Base-by-base conservation (phyloP, 2,888 invertebrate species). In the Lepetodrilus schrolli region DNA sequence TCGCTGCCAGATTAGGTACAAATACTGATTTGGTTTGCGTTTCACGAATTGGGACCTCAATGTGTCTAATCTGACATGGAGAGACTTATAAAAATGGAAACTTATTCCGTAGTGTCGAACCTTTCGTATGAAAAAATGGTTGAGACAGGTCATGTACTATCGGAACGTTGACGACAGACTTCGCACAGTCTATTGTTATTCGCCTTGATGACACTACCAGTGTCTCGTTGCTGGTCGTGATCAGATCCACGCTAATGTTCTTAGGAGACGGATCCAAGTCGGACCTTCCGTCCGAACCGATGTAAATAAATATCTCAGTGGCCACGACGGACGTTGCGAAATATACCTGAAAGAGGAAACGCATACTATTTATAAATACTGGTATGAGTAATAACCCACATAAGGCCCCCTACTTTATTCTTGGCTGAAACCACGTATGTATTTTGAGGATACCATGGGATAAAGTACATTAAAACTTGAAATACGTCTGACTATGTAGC, bases 71-170 rank as follows among this genome's bases (percentile, higher is more conserved):
- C n/a, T n/a, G n/a, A n/a, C n/a, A n/a, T n/a, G n/a, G n/a, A n/a
- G n/a, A n/a, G n/a, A n/a, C n/a, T n/a, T n/a, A n/a, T n/a, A n/a
- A n/a, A n/a, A n/a, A n/a, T n/a, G n/a, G n/a, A n/a, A n/a, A n/a
- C n/a, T n/a, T n/a, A n/a, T n/a, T n/a, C n/a, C n/a, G n/a, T n/a
- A n/a, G n/a, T n/a, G n/a, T n/a, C n/a, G n/a, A n/a, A 86, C 85
- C 87, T 82, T 80, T 84, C 1, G 86, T 82, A 20, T 82, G 69
- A 48, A 79, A 80, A 74, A 88, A 87, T 4, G 84, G 82, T 65
- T 78, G 78, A 68, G 80, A 83, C 8, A 88, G 81, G 70, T 87
- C 84, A 36, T 88, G 87, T 0, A 71, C 65, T 3, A 87, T 77
- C 1, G 83, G 69, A 17, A 87, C 71, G n/a, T 75, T 75, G 2